Conservation (phyloP, 2,797 vertebrate genomes). For the Scyliorhinus canicula region DNA sequence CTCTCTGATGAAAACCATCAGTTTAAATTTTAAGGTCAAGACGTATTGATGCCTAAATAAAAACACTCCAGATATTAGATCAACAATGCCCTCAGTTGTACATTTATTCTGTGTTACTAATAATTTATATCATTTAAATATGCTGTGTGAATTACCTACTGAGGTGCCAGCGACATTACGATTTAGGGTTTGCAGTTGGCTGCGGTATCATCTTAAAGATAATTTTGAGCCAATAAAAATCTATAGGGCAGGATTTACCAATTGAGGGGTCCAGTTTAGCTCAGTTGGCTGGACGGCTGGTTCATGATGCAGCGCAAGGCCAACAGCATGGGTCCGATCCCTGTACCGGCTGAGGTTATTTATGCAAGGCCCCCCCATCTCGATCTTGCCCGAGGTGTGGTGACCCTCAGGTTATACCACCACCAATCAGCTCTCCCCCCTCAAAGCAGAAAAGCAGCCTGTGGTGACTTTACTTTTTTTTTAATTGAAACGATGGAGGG, state of each 20-base stretch:
- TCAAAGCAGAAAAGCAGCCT: too few relatives aligned
- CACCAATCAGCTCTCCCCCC: too few relatives aligned
- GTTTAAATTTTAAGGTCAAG: background rate
- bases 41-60: background rate
- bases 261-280: too few relatives aligned
- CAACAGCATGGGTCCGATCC: too few relatives aligned
- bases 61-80: background rate
- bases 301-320: too few relatives aligned
- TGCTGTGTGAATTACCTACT: background rate
- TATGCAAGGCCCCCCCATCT: too few relatives aligned
- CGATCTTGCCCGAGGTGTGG: too few relatives aligned
- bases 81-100: background rate
- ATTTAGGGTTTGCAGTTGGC: background rate
- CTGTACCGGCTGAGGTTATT: too few relatives aligned
- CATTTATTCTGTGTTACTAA: background rate
- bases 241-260: too few relatives aligned
- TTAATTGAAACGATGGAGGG: background rate
- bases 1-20: background rate
- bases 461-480: too few relatives aligned
- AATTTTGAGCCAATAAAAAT: background rate
- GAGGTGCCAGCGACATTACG: background rate
- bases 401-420: too few relatives aligned
- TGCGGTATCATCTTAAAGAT: background rate
- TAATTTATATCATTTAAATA: background rate
- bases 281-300: too few relatives aligned